Conservation (phyloP, 2,797 vertebrate species). For the Nannoperca australis region DNA sequence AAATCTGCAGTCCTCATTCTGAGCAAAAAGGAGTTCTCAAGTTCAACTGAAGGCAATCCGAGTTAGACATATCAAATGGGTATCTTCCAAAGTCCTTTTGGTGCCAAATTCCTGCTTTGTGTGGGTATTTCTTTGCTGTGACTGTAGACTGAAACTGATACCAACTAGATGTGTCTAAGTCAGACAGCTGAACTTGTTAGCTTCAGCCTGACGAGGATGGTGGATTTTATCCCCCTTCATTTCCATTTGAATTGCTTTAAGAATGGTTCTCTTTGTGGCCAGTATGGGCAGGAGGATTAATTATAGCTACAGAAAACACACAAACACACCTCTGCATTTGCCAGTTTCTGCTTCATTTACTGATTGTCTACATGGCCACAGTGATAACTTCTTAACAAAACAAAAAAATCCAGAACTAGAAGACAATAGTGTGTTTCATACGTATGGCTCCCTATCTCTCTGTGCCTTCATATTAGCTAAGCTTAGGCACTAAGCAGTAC, state of each 20-base stretch:
- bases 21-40: no score
- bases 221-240: no score
- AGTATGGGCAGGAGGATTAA: background rate
- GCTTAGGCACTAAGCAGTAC: background rate
- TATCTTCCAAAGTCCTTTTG: no score
- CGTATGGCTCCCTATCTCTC: background rate
- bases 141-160: no score
- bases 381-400: conserved; percentile 29
- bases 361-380: conserved; percentile 24
- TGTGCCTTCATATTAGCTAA: background rate
- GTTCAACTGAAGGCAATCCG: no score
- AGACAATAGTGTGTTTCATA: background rate
- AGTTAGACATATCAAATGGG: no score
- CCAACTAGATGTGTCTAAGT: no score
- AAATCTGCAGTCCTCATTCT: background rate
- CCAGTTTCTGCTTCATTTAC: conserved; percentile 25
- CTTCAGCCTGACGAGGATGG: background rate
- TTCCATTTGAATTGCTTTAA: no score
- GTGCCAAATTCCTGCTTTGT: no score
- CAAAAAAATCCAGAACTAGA: conserved; percentile 15
- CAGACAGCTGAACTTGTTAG: no score
- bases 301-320: background rate
- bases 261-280: background rate
- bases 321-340: background rate
- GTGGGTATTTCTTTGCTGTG: no score